Percentiles rank a stretch among this genome's conserved stretches.
Conservation (phyloP, 2,113 vertebrate genomes). For the Laticauda laticaudata region DNA sequence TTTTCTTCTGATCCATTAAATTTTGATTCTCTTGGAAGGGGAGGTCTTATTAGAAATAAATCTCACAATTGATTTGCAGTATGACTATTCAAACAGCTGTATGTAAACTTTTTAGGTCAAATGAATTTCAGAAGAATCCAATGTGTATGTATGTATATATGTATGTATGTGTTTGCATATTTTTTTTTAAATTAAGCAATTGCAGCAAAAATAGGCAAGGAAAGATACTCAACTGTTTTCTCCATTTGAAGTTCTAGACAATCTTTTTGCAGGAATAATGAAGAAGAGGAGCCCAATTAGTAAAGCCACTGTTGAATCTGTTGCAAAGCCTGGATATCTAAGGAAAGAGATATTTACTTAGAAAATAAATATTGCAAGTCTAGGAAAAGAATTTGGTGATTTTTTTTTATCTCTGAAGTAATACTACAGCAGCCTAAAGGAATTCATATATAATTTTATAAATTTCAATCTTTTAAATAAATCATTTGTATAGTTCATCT, state of each 20-base stretch:
- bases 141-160: background rate
- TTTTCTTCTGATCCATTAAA: background rate
- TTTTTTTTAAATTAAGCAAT: background rate
- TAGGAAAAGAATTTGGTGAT: background rate
- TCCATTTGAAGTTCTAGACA: slow-evolving; percentile 70
- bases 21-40: background rate
- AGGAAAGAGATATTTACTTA: slow-evolving; percentile 28
- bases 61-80: background rate
- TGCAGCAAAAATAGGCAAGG: background rate
- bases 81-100: background rate
- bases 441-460: background rate
- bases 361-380: background rate
- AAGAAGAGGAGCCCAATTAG: slow-evolving; percentile 86
- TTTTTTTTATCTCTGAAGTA: background rate
- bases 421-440: background rate
- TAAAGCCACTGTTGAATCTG: slow-evolving; percentile 87
- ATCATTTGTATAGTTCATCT: background rate
- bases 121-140: background rate
- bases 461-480: background rate
- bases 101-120: background rate
- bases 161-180: background rate
- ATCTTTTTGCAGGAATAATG: slow-evolving; percentile 79
- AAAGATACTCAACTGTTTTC: slow-evolving; percentile 75
- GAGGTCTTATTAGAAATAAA: background rate
- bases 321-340: slow-evolving; percentile 78